Evolutionary conservation across 2,888 invertebrate species (phyloP).

Genomic region (Pegoplata infirma): DNA sequence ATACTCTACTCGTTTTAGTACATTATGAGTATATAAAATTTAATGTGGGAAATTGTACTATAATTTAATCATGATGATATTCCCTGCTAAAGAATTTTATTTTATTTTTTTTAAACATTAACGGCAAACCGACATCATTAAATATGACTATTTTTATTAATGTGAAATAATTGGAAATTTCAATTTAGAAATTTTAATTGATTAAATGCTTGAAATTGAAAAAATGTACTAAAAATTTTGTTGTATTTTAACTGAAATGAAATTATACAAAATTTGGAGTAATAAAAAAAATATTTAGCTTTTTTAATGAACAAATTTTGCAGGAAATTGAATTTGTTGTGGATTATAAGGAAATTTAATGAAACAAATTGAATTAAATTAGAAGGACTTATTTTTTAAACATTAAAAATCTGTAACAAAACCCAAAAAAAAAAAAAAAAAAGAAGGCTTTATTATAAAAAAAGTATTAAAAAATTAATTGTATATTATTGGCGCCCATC

Average conservation of each 20-base stretch:
- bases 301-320: not conserved
- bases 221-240: no score
- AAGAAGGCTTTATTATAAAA: no score
- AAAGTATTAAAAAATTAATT: no score
- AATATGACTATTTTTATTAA: not conserved
- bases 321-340: no score
- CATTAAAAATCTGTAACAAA: no score
- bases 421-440: no score
- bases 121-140: not conserved
- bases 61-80: constrained; percentile 19
- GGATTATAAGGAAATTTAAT: no score
- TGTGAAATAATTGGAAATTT: not conserved
- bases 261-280: no score
- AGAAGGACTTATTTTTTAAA: no score
- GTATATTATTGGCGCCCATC: no score
- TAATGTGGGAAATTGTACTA: constrained; percentile 51
- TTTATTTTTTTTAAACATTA: not conserved
- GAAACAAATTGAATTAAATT: no score
- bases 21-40: constrained; percentile 18
- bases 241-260: no score
- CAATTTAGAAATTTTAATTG: not conserved
- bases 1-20: constrained; percentile 38
- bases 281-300: not conserved
- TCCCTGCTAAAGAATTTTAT: not conserved
- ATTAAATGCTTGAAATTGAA: not conserved